These are phyloP conservation scores for Pao palembangensis DNA, from an alignment of 2,113 vertebrate genomes.

Conservation along the genomic window DNA sequence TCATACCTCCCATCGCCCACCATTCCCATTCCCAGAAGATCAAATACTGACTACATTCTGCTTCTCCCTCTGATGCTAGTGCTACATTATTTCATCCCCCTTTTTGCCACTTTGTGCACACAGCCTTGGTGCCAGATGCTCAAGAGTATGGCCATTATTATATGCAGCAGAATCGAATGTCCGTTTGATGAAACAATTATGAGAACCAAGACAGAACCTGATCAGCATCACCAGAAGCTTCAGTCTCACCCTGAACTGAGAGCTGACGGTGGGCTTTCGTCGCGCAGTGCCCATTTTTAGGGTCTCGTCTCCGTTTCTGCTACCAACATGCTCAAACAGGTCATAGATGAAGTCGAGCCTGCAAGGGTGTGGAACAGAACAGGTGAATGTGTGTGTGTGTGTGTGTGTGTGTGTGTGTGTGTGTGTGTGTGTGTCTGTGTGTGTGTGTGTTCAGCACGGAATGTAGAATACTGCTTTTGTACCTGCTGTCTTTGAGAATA, in stretches of 20 bases:
- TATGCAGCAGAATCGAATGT: slow-evolving; percentile 20
- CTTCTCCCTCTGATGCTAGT: slow-evolving; percentile 8
- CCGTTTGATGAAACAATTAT: slow-evolving; percentile 2
- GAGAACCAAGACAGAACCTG: neutral
- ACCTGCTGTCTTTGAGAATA: slow-evolving; percentile 91
- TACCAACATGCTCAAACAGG: slow-evolving; percentile 86
- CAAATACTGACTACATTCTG: slow-evolving; percentile 34
- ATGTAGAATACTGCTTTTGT: slow-evolving; percentile 1
- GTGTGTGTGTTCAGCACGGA: neutral
- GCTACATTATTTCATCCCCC: slow-evolving; percentile 18
- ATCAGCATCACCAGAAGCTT: neutral
- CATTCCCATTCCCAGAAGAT: slow-evolving; percentile 28
- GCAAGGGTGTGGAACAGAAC: slow-evolving; percentile 18
- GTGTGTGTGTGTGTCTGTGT: neutral
- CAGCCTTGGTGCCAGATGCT: slow-evolving; percentile 25
- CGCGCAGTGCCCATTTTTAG: slow-evolving; percentile 89
- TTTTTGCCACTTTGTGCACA: slow-evolving; percentile 5
- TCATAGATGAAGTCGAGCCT: slow-evolving; percentile 93
- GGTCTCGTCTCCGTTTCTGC: slow-evolving; percentile 83
- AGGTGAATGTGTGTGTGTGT: neutral
- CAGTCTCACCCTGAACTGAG: slow-evolving; percentile 86
- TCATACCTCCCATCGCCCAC: slow-evolving; percentile 45
- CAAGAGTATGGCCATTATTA: slow-evolving; percentile 27
- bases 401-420: neutral
- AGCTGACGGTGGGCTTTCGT: slow-evolving; percentile 91